Evolutionary conservation across 2,888 invertebrate species (phyloP), one percentile per base, ranked within the genome.

Genomic region (Omphaloscelis lunosa): DNA sequence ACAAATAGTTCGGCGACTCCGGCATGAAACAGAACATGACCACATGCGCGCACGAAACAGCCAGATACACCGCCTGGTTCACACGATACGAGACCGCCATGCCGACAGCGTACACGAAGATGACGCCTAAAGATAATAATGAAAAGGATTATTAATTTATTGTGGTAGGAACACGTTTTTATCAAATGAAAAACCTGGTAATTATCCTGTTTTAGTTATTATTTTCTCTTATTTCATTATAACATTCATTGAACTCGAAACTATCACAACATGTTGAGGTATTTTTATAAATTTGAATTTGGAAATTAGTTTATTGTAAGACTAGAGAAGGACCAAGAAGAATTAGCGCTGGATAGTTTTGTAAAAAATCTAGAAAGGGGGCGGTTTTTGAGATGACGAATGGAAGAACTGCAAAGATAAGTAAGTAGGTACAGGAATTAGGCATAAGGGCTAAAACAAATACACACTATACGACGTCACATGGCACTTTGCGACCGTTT

Each of bases 1-100:
- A 78, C 79, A 95, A 82, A 88, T 92, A 94, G 82, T 94, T 94
- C 0, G 95, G 95, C 0, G 95, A 95, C 75, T 96, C 95, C 0
- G 95, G 95, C 95, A 95, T 94, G 58, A 93, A 93, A 69, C 89
- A 90, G 79, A 95, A 95, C 11, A 91, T 59, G 5, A 93, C 9
- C 7, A 90, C 92, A 68, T 95, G 95, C 0, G 80, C 34, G 0
- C 81, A 88, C 7, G 94, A 88, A 11, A 95, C 87, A 0, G 87
- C 84, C 15, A 95, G 75, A 71, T 94, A 95, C 2, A 94, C 91
- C 0, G 87, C 84, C 71, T 95, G 95, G 79, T 94, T 94, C 11
- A 81, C 89, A 12, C 75, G 81, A 56, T 95, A 95, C 0, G 93
- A 91, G 5, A 86, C 75, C 1, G 86, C 68, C 93, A 94, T 93